phyloP scores from a whole-genome alignment of 2,113 vertebrate species.

The Pampusana beccarii region DNA sequence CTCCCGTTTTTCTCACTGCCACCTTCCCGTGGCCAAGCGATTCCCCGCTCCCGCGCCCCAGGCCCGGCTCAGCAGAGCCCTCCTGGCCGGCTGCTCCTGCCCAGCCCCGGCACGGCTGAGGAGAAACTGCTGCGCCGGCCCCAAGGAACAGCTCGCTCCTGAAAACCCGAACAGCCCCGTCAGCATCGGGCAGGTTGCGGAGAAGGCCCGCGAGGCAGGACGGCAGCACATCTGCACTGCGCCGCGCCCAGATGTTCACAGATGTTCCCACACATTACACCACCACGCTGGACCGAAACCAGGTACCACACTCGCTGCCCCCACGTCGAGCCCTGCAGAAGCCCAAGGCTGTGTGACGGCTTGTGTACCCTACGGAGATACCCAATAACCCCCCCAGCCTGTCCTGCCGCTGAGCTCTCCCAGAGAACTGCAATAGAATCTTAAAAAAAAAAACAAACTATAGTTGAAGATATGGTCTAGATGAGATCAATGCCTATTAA shows the following conservation, averaged over 20 bases:
- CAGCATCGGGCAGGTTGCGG: accelerated
- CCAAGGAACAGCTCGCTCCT: background rate
- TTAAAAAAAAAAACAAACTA: accelerated
- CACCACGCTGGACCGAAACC: accelerated
- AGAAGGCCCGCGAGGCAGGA: background rate
- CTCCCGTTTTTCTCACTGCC: too few relatives aligned
- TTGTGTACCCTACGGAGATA: background rate
- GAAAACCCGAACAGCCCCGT: background rate
- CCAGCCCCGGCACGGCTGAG: too few relatives aligned
- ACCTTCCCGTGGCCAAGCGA: too few relatives aligned
- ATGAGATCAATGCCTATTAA: background rate
- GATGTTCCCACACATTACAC: too few relatives aligned
- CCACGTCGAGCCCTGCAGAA: accelerated
- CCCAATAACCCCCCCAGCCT: accelerated
- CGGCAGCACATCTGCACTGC: background rate
- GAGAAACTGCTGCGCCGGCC: background rate
- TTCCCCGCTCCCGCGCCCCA: too few relatives aligned
- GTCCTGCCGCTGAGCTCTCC: background rate
- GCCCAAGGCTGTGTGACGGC: background rate
- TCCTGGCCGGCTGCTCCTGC: too few relatives aligned
- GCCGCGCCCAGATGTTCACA: background rate
- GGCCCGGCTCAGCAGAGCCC: too few relatives aligned
- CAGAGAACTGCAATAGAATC: accelerated
- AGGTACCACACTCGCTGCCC: accelerated
- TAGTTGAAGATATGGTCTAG: accelerated